Base-by-base conservation (phyloP, 2,888 invertebrate genomes). In the Lycocerus yunnanus region DNA sequence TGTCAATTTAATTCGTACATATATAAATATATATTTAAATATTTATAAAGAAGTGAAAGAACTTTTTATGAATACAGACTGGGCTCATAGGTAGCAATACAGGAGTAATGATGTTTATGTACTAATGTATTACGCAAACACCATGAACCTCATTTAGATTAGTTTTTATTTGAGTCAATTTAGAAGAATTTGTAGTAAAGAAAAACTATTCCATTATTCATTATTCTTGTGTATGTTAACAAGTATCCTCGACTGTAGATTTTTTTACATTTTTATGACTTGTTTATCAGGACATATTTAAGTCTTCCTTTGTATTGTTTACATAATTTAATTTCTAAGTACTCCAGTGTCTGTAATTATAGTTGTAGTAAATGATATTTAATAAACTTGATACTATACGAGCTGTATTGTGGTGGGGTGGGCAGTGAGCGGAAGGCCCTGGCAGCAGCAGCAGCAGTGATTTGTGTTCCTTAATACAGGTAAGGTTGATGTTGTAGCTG, bases 401-500 rank as follows among this genome's bases (percentile, higher is more conserved):
- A 82, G 83, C 81, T 82, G 83, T 83, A 82, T 82, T 82, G 80
- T 80, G 82, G 82, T 82, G 80, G 81, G 82, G 81, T 79, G 82
- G 81, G 81, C 83, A 84, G 84, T 84, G 84, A 85, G 83, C 83
- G 83, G 80, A 84, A 85, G 85, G 84, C 85, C 85, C 84, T 84
- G 84, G 82, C 84, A 84, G 82, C 81, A 81, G 80, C 80, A 80
- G 82, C 82, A 80, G 75, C 80, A 80, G 81, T 80, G 81, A 80
- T 63, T 16, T 18, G 61, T 80, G 81, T 80, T 80, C 81, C 81
- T 79, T 43, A 78, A 82, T 83, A 82, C 85, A 86, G 86, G 86
- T 86, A 86, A 86, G 86, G 84, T 85, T 83, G 81, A 82, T 83
- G 84, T 82, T 82, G 81, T 83, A 84, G 86, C 86, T 87, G 86